These are phyloP conservation scores for Ginglymostoma cirratum DNA, from an alignment of 2,113 vertebrate genomes.

Conservation along the genomic window DNA sequence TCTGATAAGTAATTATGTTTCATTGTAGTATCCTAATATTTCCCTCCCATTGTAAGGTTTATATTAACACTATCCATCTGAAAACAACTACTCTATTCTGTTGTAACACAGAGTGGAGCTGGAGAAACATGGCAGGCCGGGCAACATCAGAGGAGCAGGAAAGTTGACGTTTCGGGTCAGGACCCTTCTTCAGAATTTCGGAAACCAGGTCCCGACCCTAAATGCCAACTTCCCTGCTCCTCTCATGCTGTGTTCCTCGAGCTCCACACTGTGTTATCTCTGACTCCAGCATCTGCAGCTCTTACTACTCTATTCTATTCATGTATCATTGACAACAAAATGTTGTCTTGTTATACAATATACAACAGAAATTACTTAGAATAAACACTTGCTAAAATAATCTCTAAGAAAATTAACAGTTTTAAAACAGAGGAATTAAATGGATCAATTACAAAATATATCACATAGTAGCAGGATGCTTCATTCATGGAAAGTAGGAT, in stretches of 20 bases:
- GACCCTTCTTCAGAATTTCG: no score
- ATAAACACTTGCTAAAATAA: neutral
- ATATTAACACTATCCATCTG: neutral
- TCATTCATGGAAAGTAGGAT: neutral
- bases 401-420: neutral
- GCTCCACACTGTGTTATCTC: no score
- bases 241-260: no score
- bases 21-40: neutral
- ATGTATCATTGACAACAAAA: neutral
- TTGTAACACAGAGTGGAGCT: no score
- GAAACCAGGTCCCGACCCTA: no score
- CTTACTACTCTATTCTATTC: neutral
- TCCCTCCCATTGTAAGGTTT: neutral
- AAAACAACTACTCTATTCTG: neutral
- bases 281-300: no score
- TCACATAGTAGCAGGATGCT: neutral
- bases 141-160: no score
- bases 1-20: neutral
- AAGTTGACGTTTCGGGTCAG: no score
- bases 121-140: no score
- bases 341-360: neutral
- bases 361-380: neutral
- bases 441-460: neutral
- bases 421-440: neutral
- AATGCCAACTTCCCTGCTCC: no score